Percentiles rank a stretch among this genome's conserved stretches.
Evolutionary conservation across 2,113 vertebrate species (phyloP).

Genomic region (Eolophus roseicapilla): DNA sequence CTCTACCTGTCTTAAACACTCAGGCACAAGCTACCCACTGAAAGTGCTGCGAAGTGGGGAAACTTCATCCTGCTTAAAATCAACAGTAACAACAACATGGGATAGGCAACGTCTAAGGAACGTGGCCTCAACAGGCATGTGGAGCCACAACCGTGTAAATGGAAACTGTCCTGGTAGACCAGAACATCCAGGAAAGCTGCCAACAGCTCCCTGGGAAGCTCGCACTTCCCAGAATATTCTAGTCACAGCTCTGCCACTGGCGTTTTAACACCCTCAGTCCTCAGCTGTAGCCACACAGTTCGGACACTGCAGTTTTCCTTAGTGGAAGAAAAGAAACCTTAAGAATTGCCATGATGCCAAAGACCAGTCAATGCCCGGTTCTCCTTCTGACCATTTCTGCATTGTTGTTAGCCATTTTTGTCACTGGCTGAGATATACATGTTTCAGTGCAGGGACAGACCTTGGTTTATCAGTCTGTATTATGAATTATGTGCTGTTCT

Average conservation of each 20-base stretch:
- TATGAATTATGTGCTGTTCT: rapidly evolving
- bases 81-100: background rate
- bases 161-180: background rate
- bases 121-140: background rate
- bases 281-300: background rate
- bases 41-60: background rate
- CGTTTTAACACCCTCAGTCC: background rate
- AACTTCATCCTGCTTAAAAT: background rate
- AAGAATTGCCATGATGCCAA: background rate
- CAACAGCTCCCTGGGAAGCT: background rate
- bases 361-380: background rate
- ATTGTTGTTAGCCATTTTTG: background rate
- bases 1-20: background rate
- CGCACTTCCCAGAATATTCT: background rate
- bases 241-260: background rate
- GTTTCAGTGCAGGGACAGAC: background rate
- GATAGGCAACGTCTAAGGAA: background rate
- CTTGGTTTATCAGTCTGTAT: background rate
- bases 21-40: background rate
- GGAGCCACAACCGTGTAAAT: background rate
- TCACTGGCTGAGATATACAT: too few relatives aligned
- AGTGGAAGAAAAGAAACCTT: background rate
- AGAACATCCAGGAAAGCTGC: background rate
- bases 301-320: rapidly evolving
- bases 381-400: background rate